Conservation (phyloP, 35 echinoderm and acorn worm species). For the Nesometra sesokonis region DNA sequence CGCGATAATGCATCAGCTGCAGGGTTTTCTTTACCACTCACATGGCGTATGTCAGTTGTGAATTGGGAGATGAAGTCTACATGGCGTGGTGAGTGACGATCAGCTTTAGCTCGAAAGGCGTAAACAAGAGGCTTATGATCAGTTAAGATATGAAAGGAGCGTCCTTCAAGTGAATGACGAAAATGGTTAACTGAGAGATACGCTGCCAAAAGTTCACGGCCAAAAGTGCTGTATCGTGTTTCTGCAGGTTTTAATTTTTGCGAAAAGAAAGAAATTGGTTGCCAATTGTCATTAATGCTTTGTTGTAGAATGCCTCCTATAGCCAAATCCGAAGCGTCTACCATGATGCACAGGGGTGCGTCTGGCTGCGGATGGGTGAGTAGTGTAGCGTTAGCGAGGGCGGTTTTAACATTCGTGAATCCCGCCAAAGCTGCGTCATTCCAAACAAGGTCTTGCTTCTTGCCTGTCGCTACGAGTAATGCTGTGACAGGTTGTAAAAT, state of each 20-base stretch:
- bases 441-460: too few relatives aligned
- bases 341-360: not conserved
- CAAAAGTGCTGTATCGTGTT: slow-evolving; percentile 25
- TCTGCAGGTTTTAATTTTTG: not conserved
- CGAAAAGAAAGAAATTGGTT: slow-evolving; percentile 35
- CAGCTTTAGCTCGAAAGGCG: slow-evolving; percentile 12
- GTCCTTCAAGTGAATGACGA: slow-evolving; percentile 24
- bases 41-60: slow-evolving; percentile 38
- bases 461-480: too few relatives aligned
- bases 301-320: slow-evolving; percentile 4
- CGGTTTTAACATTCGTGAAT: too few relatives aligned
- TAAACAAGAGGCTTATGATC: slow-evolving; percentile 45
- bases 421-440: too few relatives aligned
- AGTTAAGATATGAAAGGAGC: slow-evolving; percentile 18
- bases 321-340: not conserved
- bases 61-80: slow-evolving; percentile 34
- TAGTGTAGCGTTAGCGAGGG: too few relatives aligned
- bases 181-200: slow-evolving; percentile 34
- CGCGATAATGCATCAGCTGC: slow-evolving; percentile 5
- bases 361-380: too few relatives aligned
- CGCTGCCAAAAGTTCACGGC: slow-evolving; percentile 26
- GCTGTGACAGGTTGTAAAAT: too few relatives aligned
- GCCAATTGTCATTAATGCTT: slow-evolving; percentile 16
- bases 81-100: slow-evolving; percentile 30
- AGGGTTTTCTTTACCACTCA: slow-evolving; percentile 15